Percentiles rank a stretch among this genome's conserved stretches.
Conservation (phyloP, 2,113 vertebrate species). For the Azemiops feae region DNA sequence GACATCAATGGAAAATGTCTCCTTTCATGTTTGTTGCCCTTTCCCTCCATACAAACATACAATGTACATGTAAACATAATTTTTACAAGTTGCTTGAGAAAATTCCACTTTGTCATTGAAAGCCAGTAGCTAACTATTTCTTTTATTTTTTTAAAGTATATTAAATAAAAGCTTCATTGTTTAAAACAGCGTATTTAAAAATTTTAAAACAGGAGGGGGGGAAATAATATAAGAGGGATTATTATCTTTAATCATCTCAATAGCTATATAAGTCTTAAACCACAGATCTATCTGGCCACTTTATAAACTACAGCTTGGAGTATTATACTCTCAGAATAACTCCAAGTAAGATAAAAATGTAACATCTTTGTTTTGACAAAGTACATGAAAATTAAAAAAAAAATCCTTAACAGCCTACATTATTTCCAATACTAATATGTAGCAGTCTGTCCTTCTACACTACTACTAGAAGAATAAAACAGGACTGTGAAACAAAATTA, state of each 20-base stretch:
- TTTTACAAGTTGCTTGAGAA: conserved; percentile 16
- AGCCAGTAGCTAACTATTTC: neutral
- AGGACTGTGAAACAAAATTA: conserved; percentile 21
- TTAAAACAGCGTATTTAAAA: conserved; percentile 5
- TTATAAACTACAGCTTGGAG: conserved; percentile 40
- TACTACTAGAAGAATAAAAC: neutral
- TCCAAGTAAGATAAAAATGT: neutral
- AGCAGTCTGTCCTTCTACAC: conserved; percentile 3
- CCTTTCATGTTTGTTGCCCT: conserved; percentile 37
- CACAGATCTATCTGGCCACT: conserved; percentile 29
- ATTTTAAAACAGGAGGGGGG: conserved; percentile 4
- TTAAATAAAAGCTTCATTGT: neutral
- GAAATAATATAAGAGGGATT: conserved; percentile 29
- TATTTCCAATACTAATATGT: neutral
- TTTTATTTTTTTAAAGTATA: neutral
- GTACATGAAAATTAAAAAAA: neutral
- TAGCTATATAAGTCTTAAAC: conserved; percentile 9
- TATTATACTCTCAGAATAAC: conserved; percentile 33
- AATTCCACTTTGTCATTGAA: conserved; percentile 2
- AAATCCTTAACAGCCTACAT: neutral
- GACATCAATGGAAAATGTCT: conserved; percentile 39
- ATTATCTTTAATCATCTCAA: conserved; percentile 34
- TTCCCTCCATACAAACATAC: conserved; percentile 18
- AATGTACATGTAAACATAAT: conserved; percentile 21
- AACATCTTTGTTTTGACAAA: conserved; percentile 30